Conservation (phyloP, 2,888 invertebrate species). For the Beris morrisii region DNA sequence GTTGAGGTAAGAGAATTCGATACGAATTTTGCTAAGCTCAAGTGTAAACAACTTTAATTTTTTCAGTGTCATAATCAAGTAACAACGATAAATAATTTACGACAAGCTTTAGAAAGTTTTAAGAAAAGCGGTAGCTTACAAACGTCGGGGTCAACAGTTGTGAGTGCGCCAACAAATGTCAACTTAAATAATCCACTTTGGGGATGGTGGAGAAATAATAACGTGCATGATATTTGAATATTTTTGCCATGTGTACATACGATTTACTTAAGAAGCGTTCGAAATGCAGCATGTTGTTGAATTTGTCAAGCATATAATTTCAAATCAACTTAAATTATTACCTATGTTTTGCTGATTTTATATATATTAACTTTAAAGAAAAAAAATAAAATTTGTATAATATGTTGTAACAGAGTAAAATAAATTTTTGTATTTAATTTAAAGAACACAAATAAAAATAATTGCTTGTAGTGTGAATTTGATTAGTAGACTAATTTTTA, state of each 20-base stretch:
- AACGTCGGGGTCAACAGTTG: slow-evolving; percentile 12
- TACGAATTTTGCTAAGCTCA: not conserved
- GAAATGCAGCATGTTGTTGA: slow-evolving; percentile 18
- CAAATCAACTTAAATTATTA: slow-evolving; percentile 7
- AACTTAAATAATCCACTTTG: slow-evolving; percentile 31
- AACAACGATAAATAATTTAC: slow-evolving; percentile 38
- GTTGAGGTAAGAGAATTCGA: slow-evolving; percentile 29
- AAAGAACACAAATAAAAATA: too few relatives aligned
- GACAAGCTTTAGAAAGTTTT: slow-evolving; percentile 36
- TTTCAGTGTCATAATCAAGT: slow-evolving; percentile 38
- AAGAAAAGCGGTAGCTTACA: slow-evolving; percentile 19
- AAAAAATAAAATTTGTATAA: too few relatives aligned
- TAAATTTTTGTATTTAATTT: too few relatives aligned
- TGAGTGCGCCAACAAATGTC: slow-evolving; percentile 26
- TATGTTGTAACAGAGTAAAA: too few relatives aligned
- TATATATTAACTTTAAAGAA: too few relatives aligned
- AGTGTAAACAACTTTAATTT: not conserved
- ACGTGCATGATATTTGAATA: slow-evolving; percentile 37
- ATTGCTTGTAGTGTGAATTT: too few relatives aligned
- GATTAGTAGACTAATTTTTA: too few relatives aligned
- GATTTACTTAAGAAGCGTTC: slow-evolving; percentile 2
- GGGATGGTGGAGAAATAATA: slow-evolving; percentile 37
- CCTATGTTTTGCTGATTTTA: too few relatives aligned
- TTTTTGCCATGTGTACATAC: slow-evolving; percentile 1
- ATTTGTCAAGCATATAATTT: slow-evolving; percentile 9